phyloP scores from a whole-genome alignment of 2,888 invertebrate species.

The Phaonia tiefii region DNA sequence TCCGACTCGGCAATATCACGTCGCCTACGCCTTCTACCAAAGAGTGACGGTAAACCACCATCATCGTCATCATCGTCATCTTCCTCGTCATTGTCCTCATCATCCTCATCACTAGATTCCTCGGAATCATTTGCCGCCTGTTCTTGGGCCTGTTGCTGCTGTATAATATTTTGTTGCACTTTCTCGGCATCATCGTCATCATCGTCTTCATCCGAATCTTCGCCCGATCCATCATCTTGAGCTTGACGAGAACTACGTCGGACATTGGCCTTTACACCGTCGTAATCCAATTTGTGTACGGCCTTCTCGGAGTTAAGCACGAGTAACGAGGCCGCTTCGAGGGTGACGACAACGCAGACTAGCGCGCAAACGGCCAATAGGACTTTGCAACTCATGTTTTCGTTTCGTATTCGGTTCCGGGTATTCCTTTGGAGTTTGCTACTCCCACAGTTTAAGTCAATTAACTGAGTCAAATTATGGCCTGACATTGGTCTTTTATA shows the following conservation, averaged over 20 bases:
- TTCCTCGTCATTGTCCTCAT: conserved; percentile 69
- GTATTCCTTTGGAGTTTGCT: conserved; percentile 48
- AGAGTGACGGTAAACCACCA: conserved; percentile 8
- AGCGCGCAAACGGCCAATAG: conserved; percentile 52
- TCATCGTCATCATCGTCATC: conserved; percentile 51
- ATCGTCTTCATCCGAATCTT: conserved; percentile 72
- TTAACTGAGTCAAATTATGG: conserved; percentile 62
- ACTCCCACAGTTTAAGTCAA: conserved; percentile 61
- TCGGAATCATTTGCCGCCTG: conserved; percentile 66
- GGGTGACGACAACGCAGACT: conserved; percentile 64
- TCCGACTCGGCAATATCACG: conserved; percentile 65
- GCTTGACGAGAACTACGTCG: conserved; percentile 58
- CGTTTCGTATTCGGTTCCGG: not conserved
- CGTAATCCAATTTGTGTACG: conserved; percentile 42
- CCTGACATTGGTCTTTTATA: conserved; percentile 63
- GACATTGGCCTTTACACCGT: conserved; percentile 28
- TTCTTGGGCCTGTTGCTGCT: conserved; percentile 54
- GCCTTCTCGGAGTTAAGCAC: conserved; percentile 37
- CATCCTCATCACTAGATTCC: conserved; percentile 64
- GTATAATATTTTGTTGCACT: conserved; percentile 49
- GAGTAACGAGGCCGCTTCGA: conserved; percentile 67
- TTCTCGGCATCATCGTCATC: conserved; percentile 69
- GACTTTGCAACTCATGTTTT: conserved; percentile 53
- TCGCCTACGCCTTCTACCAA: conserved; percentile 45
- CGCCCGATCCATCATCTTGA: conserved; percentile 65